These are phyloP conservation scores for Pelodytes ibericus DNA, from an alignment of 2,797 vertebrate species.

Conservation along the genomic window DNA sequence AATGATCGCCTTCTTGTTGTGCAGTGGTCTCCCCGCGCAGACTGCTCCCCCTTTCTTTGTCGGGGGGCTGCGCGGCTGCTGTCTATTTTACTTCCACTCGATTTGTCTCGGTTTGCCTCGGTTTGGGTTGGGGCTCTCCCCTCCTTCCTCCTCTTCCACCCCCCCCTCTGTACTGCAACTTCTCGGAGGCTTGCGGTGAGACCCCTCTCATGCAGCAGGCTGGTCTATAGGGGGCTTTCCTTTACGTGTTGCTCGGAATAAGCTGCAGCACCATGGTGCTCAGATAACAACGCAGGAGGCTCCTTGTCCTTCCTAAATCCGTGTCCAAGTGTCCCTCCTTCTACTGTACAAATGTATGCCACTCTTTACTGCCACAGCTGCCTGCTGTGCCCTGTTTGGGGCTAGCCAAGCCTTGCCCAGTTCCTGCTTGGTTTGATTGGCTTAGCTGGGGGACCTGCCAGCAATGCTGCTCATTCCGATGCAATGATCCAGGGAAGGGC, in stretches of 20 bases:
- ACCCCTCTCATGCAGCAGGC: conserved; percentile 33
- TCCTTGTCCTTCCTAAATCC: conserved; percentile 2
- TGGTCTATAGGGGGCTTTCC: neutral
- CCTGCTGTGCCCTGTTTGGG: neutral
- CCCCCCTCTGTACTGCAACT: conserved; percentile 58
- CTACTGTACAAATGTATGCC: neutral
- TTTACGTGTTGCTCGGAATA: conserved; percentile 46
- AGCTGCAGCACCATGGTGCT: neutral
- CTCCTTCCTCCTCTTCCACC: neutral
- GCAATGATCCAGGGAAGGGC: conserved; percentile 39
- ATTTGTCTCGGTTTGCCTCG: neutral
- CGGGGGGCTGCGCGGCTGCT: conserved; percentile 32
- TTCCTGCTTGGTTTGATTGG: conserved; percentile 9
- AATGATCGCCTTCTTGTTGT: conserved; percentile 22
- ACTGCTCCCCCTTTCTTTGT: neutral
- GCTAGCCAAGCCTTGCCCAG: neutral
- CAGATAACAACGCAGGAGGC: neutral
- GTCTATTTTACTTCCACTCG: conserved; percentile 12
- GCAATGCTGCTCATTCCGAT: conserved; percentile 28
- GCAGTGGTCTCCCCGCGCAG: conserved; percentile 22
- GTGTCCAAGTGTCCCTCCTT: neutral
- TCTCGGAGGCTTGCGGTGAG: conserved; percentile 50
- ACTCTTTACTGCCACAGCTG: conserved; percentile 4
- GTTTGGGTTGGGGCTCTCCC: neutral
- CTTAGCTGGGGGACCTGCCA: conserved; percentile 8